Base-by-base conservation (phyloP, 1,140 invertebrate genomes). In the Diploscapter pachys region DNA sequence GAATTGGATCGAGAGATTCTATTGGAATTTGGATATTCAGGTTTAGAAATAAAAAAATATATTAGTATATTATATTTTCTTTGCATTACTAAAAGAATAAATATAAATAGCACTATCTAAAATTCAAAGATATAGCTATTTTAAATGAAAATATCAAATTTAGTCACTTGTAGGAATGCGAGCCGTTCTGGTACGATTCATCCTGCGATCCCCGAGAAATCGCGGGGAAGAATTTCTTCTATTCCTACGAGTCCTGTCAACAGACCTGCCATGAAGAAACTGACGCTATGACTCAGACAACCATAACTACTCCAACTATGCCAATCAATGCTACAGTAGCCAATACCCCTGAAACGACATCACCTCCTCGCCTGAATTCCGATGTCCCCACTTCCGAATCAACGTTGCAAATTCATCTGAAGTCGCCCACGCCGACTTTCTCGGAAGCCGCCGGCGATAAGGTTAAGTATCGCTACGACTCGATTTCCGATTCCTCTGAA, bases 181-280 rank as follows among this genome's bases (percentile, higher is more conserved):
- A 74, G n/a, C 73, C 73, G 13, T 74, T 74, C n/a, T 74, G 73
- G 73, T 74, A 74, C 48, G 73, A 74, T 31, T 63, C 73, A 31
- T 66, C 65, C 0, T 74, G 73, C 61, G 64, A 67, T 74, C 55
- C 66, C 48, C 53, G 65, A 3, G 56, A 64, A 3, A 53, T 50
- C 54, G 73, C 73, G 9, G 73, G 73, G 3, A 74, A 74, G 59
- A 74, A 74, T 61, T 69, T 61, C 13, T 74, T 74, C 57, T 65
- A 74, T 49, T 31, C 65, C 8, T 69, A 69, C 5, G 56, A 67
- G 3, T n/a, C 61, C 52, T 74, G 73, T 49, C 64, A 69, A 62
- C 62, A 64, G 4, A 62, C 54, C 13, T 74, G 73, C 63, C 51
- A 56, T 13, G 66, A 56, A 3, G 73, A 74, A 62, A n/a, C 55